Base-by-base conservation (phyloP, 2,888 invertebrate species). In the Notodonta dromedarius region DNA sequence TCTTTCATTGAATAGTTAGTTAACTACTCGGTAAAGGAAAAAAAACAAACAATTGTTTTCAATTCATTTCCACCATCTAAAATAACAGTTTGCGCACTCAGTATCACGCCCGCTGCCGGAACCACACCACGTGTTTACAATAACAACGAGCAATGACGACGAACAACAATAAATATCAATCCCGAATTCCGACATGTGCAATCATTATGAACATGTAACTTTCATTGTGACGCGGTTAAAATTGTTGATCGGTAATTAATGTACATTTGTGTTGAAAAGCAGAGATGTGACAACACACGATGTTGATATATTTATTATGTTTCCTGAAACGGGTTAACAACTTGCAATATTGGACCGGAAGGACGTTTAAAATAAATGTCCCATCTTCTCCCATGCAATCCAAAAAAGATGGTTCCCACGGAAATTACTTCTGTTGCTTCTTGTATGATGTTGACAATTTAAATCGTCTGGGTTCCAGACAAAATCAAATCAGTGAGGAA, bases 121-220 rank as follows among this genome's bases (percentile, higher is more conserved):
- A 65, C 52, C 51, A n/a, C n/a, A 7, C 40, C 32, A 39, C 57
- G 59, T 60, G 57, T 65, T 56, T 56, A 60, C 55, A 57, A 44
- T n/a, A 62, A 6, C 55, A 53, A 48, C 57, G 51, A 54, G 58
- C 58, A 59, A 53, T 58, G 58, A 62, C 48, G 60, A 55, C 42
- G 39, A 53, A 39, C 5, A 69, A 70, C 56, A 60, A 59, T 70
- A 60, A 24, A 54, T 16, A 52, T 52, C 16, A 16, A 16, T 50
- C 16, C 8, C 7, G 14, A 24, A 24, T 24, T 24, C 24, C 24
- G 24, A 50, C 50, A 16, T 12, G 16, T 8, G 12, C 16, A 50
- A 50, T 48, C 7, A 51, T 11, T 24, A 51, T 52, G 32, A 32
- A 32, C 32, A 52, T 52, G 32, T 6, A 32, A 52, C 32, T 32